Base-by-base conservation (phyloP, 2,888 invertebrate species). In the Neuroscelio doddi region DNA sequence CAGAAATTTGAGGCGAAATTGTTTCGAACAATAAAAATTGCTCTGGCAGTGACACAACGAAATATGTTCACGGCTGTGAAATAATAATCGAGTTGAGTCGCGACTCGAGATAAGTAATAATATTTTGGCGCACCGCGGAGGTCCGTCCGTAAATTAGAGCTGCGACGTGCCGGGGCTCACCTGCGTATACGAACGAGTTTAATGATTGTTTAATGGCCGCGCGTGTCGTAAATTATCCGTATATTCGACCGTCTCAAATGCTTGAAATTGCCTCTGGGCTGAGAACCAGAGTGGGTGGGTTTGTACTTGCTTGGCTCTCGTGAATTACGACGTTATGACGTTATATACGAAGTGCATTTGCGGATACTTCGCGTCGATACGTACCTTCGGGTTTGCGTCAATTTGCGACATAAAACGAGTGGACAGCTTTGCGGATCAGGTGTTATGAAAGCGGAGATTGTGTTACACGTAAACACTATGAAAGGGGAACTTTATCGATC, bases 151-250 rank as follows among this genome's bases (percentile, higher is more conserved):
- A 83, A 84, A 83, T 84, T 83, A 83, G 78, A 69, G 68, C 65
- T 70, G 75, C 76, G 82, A 82, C 80, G 77, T 78, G 77, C 71
- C 73, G 59, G 75, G 74, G 73, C 76, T 78, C 77, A 79, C 79
- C 77, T 79, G 79, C 77, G 78, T 71, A 76, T 76, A 66, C 80
- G 80, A 82, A 83, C 82, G 81, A 82, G 83, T 83, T 83, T 84
- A 84, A 84, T 83, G 84, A 84, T 83, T 83, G 84, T 84, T 84
- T 84, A 84, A 84, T 83, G 83, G 81, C 77, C 78, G 76, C 76
- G 76, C 76, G 79, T 78, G 80, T 82, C 83, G 78, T 84, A 84
- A 84, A 84, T 84, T 82, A 84, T 81, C 79, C 81, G 78, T 75
- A 75, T 79, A 80, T 81, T 80, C 81, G 82, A 80, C 76, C 80